Percentiles rank a stretch among this genome's conserved stretches.
Conservation (phyloP, 2,113 vertebrate species). For the Callospermophilus lateralis region DNA sequence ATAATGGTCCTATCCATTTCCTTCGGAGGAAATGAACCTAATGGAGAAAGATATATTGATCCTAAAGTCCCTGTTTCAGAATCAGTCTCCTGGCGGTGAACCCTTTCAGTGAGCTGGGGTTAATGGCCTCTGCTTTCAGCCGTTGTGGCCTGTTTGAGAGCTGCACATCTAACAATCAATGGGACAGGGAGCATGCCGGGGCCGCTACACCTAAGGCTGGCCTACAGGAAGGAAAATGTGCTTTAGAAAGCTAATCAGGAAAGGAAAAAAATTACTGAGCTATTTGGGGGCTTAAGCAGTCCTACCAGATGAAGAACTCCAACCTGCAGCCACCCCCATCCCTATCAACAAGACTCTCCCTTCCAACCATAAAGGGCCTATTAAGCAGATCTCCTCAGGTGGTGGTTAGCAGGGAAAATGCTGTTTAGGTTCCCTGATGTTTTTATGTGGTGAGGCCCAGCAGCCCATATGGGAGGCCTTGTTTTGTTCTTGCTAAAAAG, state of each 20-base stretch:
- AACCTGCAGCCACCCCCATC: background rate
- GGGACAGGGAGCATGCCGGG: background rate
- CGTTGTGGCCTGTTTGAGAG: background rate
- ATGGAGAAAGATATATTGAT: constrained; percentile 79
- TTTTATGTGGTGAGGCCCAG: constrained; percentile 29
- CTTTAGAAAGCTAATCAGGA: constrained; percentile 16
- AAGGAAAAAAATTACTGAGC: background rate
- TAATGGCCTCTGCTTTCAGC: constrained; percentile 66
- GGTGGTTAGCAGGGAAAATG: constrained; percentile 17
- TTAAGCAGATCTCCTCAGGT: constrained; percentile 21
- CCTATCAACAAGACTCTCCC: background rate
- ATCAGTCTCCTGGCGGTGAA: constrained; percentile 44
- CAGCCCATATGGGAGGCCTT: background rate
- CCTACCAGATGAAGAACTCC: background rate
- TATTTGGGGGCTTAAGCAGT: background rate
- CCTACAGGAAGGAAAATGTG: background rate
- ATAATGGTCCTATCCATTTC: constrained; percentile 67
- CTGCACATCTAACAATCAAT: constrained; percentile 33
- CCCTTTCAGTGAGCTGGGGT: constrained; percentile 14
- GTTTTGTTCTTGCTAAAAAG: constrained; percentile 54
- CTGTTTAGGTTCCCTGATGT: background rate
- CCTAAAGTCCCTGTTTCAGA: constrained; percentile 51
- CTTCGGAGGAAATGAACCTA: constrained; percentile 78
- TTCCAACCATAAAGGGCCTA: constrained; percentile 38
- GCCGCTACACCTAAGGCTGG: background rate